These are phyloP conservation scores for Hirtodrosophila alboralis DNA, from an alignment of 2,888 invertebrate species.

Conservation along the genomic window DNA sequence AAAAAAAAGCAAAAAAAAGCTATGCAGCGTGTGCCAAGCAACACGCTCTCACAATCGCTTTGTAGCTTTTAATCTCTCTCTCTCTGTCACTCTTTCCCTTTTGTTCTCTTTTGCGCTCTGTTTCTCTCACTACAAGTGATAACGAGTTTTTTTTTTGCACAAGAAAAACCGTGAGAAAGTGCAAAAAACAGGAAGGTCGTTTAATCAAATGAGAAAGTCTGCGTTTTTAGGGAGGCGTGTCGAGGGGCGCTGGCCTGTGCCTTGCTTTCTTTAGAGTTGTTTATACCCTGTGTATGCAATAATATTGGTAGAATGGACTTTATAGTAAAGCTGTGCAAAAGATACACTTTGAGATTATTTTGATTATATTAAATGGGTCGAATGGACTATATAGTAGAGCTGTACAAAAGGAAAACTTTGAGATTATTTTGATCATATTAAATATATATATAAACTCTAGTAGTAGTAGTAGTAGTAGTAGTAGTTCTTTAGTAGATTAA, in stretches of 20 bases:
- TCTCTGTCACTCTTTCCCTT: background rate
- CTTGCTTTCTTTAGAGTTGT: conserved; percentile 19
- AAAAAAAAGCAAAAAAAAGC: too few species aligned
- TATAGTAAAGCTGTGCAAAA: too few species aligned
- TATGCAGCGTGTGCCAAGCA: background rate
- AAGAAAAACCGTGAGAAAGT: conserved; percentile 68
- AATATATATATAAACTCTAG: too few species aligned
- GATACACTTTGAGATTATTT: too few species aligned
- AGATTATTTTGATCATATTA: too few species aligned
- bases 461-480: too few species aligned
- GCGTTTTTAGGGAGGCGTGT: conserved; percentile 25
- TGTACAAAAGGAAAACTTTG: too few species aligned
- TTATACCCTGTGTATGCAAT: background rate
- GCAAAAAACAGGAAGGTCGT: conserved; percentile 65
- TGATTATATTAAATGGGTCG: too few species aligned
- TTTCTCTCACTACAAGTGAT: conserved; percentile 38
- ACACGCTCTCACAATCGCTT: background rate
- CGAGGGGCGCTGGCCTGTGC: conserved; percentile 9
- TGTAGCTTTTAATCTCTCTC: too few species aligned
- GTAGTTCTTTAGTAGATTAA: too few species aligned
- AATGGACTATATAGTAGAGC: too few species aligned
- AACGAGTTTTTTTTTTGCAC: conserved; percentile 60
- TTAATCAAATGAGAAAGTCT: conserved; percentile 70
- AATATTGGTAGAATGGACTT: background rate
- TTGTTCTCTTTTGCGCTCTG: conserved; percentile 9